Base-by-base conservation (phyloP, 2,113 vertebrate genomes). In the Centropristis striata region DNA sequence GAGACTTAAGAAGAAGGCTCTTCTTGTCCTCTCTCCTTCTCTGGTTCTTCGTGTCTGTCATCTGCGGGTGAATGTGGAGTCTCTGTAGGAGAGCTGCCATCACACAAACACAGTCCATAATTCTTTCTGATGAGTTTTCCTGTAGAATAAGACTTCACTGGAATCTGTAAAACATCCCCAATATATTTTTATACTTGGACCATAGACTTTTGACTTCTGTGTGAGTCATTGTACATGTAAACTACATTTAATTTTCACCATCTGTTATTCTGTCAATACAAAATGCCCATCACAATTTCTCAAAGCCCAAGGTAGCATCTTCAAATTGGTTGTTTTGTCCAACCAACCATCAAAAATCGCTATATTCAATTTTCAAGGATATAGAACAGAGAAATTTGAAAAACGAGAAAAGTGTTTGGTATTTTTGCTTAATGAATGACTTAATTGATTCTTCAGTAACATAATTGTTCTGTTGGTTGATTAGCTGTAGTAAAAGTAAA, bases 71-170 rank as follows among this genome's bases (percentile, higher is more conserved):
- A 75, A 28, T 18, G 16, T 75, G 54, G 9, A 61, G 36, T 32
- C 60, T 74, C 59, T 61, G 72, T 10, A 15, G 65, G 32, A 54
- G 54, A 18, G 61, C 63, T 63, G 42, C 65, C 21, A 36, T 54
- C n/a, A 16, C 37, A 37, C 44, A 44, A 36, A 46, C n/a, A 16
- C 37, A 37, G 28, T 51, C 37, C 1, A 3, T 63, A 4, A 25
- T 50, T 20, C 25, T 39, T 32, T 66, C 32, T 72, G n/a, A 50
- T 66, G 18, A 72, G 47, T 46, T 11, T 14, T 74, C 20, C 37
- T 41, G 44, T 25, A 4, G 61, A 54, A 7, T 50, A 8, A 36
- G 58, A 53, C 25, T 36, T 71, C 4, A 41, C 6, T 20, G 57
- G n/a, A 37, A 2, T 44, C 23, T 54, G 20, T 53, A 44, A 51